Conservation (phyloP, 2,797 vertebrate genomes). For the Parotocinclus haroldoi region DNA sequence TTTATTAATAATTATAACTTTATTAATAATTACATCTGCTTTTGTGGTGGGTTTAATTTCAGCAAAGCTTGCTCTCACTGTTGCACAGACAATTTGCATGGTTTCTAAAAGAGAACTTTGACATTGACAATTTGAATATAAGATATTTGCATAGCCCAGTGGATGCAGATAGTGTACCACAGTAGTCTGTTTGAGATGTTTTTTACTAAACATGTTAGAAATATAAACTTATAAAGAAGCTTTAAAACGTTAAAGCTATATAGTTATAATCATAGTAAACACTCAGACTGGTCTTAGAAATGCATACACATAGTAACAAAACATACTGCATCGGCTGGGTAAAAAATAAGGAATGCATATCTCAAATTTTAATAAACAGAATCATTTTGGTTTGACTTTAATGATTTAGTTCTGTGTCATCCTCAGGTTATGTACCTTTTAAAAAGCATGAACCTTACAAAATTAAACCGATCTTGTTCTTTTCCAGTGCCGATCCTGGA, state of each 20-base stretch:
- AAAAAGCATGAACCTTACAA: background rate
- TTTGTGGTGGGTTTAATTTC: constrained; percentile 8
- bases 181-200: constrained; percentile 23
- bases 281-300: too few species aligned
- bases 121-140: constrained; percentile 71
- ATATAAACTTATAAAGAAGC: background rate
- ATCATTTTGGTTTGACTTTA: too few species aligned
- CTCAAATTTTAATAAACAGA: too few species aligned
- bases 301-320: too few species aligned
- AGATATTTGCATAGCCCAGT: constrained; percentile 64
- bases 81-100: constrained; percentile 67
- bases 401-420: too few species aligned
- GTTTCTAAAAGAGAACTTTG: constrained; percentile 67
- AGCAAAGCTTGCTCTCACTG: constrained; percentile 34
- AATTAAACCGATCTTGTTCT: background rate
- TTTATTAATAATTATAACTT: too few species aligned
- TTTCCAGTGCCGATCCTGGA: constrained; percentile 77
- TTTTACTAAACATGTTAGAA: background rate
- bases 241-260: too few species aligned
- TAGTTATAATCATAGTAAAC: too few species aligned
- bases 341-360: too few species aligned
- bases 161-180: constrained; percentile 48
- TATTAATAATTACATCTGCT: background rate
- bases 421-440: background rate
- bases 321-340: too few species aligned